A percentile compares a stretch with the other conserved stretches of the same genome.
Evolutionary conservation across 35 echinoderm and acorn worm species (phyloP).

Genomic region (Holothuria glaberrima): DNA sequence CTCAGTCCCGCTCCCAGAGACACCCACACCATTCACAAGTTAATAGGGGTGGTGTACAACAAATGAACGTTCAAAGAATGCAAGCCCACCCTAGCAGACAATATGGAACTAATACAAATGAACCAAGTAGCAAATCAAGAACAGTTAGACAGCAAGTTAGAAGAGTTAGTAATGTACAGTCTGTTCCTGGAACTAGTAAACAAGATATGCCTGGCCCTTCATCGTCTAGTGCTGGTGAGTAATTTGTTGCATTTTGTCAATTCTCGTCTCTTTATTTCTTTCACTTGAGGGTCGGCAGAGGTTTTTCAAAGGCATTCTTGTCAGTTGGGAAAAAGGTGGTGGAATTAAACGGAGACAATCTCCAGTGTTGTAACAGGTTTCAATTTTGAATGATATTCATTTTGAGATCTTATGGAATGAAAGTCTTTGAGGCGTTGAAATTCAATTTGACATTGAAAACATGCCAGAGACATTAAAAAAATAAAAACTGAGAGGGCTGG

Average conservation of each 20-base stretch:
- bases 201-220: conserved; percentile 40
- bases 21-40: neutral
- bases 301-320: too few species aligned
- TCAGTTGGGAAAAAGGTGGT: too few species aligned
- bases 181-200: conserved; percentile 27
- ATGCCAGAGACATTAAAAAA: too few species aligned
- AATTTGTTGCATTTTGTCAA: neutral
- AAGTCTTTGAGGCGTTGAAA: too few species aligned
- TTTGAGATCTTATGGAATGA: too few species aligned
- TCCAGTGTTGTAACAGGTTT: too few species aligned
- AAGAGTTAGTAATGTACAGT: conserved; percentile 21
- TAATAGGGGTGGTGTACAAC: neutral
- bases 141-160: neutral
- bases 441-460: too few species aligned
- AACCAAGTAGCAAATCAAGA: conserved; percentile 27
- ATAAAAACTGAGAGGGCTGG: too few species aligned
- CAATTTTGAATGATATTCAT: too few species aligned
- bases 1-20: neutral
- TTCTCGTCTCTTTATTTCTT: too few species aligned
- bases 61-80: conserved; percentile 42
- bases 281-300: too few species aligned
- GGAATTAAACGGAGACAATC: too few species aligned
- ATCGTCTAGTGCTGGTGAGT: conserved; percentile 24
- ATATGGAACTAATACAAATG: conserved; percentile 36
- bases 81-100: neutral